Conservation (phyloP, 2,113 vertebrate species). For the Eonycteris spelaea region DNA sequence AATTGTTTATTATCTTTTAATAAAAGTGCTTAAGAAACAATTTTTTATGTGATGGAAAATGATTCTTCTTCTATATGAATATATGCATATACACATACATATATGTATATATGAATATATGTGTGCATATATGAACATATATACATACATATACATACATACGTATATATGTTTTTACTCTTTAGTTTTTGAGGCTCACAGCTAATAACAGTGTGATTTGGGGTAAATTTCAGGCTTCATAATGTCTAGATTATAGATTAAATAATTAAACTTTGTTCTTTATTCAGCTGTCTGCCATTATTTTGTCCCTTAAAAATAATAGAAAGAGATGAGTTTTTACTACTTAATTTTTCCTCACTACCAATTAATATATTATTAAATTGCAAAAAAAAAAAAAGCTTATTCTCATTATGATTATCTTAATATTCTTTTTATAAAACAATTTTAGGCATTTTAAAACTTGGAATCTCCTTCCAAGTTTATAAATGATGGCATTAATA, state of each 20-base stretch:
- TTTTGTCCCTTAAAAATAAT: background rate
- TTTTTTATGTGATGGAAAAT: background rate
- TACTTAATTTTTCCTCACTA: background rate
- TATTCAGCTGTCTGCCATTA: background rate
- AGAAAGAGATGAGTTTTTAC: background rate
- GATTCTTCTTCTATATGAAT: background rate
- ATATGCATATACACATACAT: background rate
- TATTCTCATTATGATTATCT: background rate
- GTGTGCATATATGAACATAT: background rate
- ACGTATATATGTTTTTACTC: background rate
- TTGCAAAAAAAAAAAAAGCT: background rate
- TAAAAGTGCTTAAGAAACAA: background rate
- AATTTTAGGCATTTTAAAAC: background rate
- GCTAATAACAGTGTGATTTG: background rate
- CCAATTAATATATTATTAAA: background rate
- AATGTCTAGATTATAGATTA: background rate
- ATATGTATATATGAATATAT: background rate
- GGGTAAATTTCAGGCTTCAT: background rate
- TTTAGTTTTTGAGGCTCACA: background rate
- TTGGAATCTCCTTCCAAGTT: background rate
- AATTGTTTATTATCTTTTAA: background rate
- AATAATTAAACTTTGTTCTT: slow-evolving; percentile 7
- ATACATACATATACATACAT: background rate
- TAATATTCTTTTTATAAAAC: background rate
- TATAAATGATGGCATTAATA: background rate